Evolutionary conservation across 2,888 invertebrate genomes (phyloP), one percentile per base, ranked within the genome.

Genomic region (Troilus luridus): DNA sequence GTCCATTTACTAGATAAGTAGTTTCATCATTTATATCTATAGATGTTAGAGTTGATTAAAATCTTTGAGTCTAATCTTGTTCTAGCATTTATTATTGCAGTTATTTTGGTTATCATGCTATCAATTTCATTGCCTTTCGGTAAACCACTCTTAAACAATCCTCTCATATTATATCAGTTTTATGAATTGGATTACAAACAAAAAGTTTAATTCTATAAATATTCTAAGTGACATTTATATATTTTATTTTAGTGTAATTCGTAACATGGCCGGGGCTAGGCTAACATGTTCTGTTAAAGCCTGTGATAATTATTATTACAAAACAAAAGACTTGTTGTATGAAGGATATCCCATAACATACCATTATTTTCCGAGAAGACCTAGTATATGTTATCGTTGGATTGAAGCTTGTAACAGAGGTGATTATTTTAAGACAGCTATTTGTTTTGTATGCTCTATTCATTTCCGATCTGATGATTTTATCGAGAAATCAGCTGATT

Each of bases 381-480:
- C 7, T 56, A n/a, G n/a, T 17, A 1, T 85, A n/a, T 58, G 85
- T 56, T n/a, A 56, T 54, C 56, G 56, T 56, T 85, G 85, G 85
- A n/a, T 54, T 54, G 17, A 56, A 85, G 85, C 85, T 11, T 58
- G 54, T 56, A 56, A 85, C 41, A 85, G 56, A 56, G 9, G 1
- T 85, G 85, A 85, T 21, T 0, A 21, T 19, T 58, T 58, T 85
- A 85, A n/a, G 21, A 0, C 85, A n/a, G 56, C 56, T 6, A 17
- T n/a, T 85, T 11, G 54, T 56, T 85, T 85, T 85, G n/a, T 85
- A 21, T 85, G 85, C n/a, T 85, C 85, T 58, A n/a, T 85, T 85
- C 85, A 85, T 85, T 85, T 85, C 56, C 56, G n/a, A 58, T 10
- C 85, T 0, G n/a, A 85, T 11, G 85, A 85, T 56, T 85, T 85